Base-by-base conservation (phyloP, 1,140 invertebrate species). In the Stegodyphus mimosarum region DNA sequence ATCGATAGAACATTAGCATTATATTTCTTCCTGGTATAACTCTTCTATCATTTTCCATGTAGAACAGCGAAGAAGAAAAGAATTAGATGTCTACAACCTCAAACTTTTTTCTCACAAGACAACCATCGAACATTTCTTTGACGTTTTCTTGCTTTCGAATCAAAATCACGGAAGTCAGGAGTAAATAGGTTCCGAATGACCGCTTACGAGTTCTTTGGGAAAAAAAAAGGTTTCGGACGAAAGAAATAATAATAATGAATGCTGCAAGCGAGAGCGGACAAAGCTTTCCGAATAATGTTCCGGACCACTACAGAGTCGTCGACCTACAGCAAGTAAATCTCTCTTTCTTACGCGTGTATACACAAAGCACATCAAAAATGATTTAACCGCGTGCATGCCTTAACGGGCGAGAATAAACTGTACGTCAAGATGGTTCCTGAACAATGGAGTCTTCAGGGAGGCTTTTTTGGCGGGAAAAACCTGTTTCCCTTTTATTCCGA, bases 281-380 rank as follows among this genome's bases (percentile, higher is more conserved):
- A 77, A 77, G 50, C 60, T 52, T 67, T 67, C 48, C 7, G 18
- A 51, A 17, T 7, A 18, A 18, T 77, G 64, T 77, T 18, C 10
- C 13, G 6, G 55, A 66, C 50, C 69, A 76, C 74, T 52, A 52
- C 76, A 48, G 72, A 72, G 78, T 81, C 78, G 69, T 72, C 69
- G 78, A 81, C 78, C 78, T 18, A 60, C 67, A 63, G n/a, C 67
- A 51, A 17, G 17, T 64, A 67, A 79, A 79, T 69, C 53, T 51
- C 33, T 18, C 15, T 18, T 79, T 52, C 11, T 63, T 55, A 50
- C 49, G 18, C 51, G 11, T 79, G 66, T 70, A 49, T 79, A 79
- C 66, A 79, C 48, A 79, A 70, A 55, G 69, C 48, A 51, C 53
- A 72, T 81, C 78, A 81, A 72, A 72, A 81, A 81, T 81, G 78